Evolutionary conservation across 2,797 vertebrate species (phyloP).

Genomic region (Apogon talboti): DNA sequence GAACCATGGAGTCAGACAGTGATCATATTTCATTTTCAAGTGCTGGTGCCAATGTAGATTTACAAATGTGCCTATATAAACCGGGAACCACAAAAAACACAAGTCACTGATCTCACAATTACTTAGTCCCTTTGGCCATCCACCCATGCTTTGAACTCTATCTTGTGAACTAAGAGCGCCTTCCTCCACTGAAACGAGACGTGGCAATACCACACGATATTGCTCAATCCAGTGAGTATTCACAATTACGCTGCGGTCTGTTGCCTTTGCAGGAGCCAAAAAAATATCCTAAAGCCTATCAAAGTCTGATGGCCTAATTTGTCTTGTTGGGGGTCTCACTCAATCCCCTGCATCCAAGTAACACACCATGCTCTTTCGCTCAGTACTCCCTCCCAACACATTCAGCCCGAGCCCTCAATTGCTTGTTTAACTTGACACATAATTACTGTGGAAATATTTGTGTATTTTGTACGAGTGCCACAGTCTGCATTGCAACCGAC

Average conservation of each 20-base stretch:
- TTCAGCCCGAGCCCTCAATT: slow-evolving; percentile 83
- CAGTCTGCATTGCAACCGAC: slow-evolving; percentile 74
- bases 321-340: slow-evolving; percentile 80
- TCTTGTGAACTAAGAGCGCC: slow-evolving; percentile 73
- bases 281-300: slow-evolving; percentile 70
- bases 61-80: slow-evolving; percentile 80
- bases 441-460: slow-evolving; percentile 90
- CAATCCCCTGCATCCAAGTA: slow-evolving; percentile 70
- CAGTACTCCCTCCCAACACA: slow-evolving; percentile 71
- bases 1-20: slow-evolving; percentile 50
- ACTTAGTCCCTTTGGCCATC: slow-evolving; percentile 78
- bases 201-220: slow-evolving; percentile 79
- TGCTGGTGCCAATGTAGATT: slow-evolving; percentile 74
- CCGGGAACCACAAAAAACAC: slow-evolving; percentile 77
- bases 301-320: slow-evolving; percentile 83
- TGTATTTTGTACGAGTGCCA: slow-evolving; percentile 89
- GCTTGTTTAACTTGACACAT: slow-evolving; percentile 90
- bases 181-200: slow-evolving; percentile 78
- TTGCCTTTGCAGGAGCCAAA: slow-evolving; percentile 68
- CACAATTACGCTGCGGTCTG: slow-evolving; percentile 76
- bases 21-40: slow-evolving; percentile 69
- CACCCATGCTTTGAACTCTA: slow-evolving; percentile 81
- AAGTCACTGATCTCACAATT: slow-evolving; percentile 81
- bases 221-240: slow-evolving; percentile 74
- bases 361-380: slow-evolving; percentile 68